A percentile compares a stretch with the other conserved stretches of the same genome.
These are phyloP conservation scores for Diplazon laetatorius DNA, from an alignment of 2,888 invertebrate species.

Conservation along the genomic window DNA sequence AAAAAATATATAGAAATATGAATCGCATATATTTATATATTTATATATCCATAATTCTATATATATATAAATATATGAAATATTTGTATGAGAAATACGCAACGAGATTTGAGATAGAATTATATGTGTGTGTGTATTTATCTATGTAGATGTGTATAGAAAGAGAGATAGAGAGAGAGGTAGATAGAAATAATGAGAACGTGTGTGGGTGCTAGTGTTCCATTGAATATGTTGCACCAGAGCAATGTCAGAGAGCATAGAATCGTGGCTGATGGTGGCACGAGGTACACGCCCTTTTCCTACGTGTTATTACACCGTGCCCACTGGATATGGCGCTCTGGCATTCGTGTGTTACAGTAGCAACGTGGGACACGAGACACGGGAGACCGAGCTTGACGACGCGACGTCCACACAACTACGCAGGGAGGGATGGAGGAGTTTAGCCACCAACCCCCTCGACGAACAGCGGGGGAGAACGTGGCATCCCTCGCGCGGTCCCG, in stretches of 20 bases:
- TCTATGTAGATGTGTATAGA: background rate
- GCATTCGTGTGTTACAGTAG: slow-evolving; percentile 27
- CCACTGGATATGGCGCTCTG: slow-evolving; percentile 37
- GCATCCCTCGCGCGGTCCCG: slow-evolving; percentile 35
- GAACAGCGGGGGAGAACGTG: slow-evolving; percentile 15
- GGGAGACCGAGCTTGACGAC: slow-evolving; percentile 28
- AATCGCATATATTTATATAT: no score
- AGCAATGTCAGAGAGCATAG: background rate
- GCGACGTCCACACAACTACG: slow-evolving; percentile 9
- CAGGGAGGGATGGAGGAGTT: slow-evolving; percentile 1
- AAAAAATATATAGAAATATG: no score
- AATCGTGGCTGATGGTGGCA: slow-evolving; percentile 7
- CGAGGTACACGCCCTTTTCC: slow-evolving; percentile 52
- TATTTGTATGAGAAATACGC: no score
- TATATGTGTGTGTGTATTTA: no score
- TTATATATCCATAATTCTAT: no score
- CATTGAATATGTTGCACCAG: background rate
- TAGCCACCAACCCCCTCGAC: slow-evolving; percentile 29
- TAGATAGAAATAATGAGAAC: background rate
- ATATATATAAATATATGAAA: no score
- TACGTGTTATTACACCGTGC: slow-evolving; percentile 43
- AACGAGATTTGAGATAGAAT: no score
- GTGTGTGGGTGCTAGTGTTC: background rate
- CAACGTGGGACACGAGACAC: slow-evolving; percentile 25
- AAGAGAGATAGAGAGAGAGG: background rate